Conservation (phyloP, 2,797 vertebrate genomes). For the Sarcophilus harrisii region DNA sequence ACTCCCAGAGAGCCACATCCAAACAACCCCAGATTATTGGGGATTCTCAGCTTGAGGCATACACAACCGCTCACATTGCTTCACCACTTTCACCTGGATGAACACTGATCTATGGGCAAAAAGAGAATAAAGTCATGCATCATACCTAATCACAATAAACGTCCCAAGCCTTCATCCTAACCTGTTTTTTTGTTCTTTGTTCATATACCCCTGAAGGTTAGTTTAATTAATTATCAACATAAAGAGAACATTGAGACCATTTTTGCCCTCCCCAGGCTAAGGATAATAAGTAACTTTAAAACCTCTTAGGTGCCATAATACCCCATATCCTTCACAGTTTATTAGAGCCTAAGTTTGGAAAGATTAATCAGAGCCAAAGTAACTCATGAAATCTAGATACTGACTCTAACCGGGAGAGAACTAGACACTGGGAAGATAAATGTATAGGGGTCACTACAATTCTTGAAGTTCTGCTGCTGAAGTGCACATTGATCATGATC, state of each 20-base stretch:
- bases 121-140: neutral
- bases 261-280: neutral
- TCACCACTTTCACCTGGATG: neutral
- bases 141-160: neutral
- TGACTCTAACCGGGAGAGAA: neutral
- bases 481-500: accelerated
- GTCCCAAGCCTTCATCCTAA: neutral
- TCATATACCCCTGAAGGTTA: neutral
- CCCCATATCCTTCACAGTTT: too few species aligned
- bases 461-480: neutral
- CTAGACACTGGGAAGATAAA: neutral
- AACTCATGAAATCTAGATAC: neutral
- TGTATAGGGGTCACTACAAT: neutral
- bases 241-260: neutral
- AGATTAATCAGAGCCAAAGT: neutral
- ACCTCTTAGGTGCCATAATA: neutral
- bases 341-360: neutral
- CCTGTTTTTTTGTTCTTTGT: neutral
- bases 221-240: neutral
- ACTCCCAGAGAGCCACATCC: neutral
- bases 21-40: neutral
- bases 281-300: neutral
- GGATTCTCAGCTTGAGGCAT: neutral
- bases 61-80: neutral
- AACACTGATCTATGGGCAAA: neutral